Percentiles rank a stretch among this genome's conserved stretches.
phyloP scores from a whole-genome alignment of 2,113 vertebrate species.

The Campylorhamphus procurvoides region DNA sequence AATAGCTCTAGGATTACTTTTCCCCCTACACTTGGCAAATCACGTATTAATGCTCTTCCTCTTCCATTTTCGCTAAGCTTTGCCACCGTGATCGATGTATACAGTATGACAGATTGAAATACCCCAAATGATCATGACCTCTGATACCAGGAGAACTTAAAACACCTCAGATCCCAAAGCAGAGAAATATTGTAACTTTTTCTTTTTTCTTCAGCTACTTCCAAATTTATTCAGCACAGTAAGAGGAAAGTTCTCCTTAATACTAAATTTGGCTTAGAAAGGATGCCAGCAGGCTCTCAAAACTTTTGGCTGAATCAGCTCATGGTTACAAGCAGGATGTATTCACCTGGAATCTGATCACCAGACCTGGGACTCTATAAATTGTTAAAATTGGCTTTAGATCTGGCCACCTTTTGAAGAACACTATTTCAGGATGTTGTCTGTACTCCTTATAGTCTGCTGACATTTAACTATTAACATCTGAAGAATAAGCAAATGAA shows the following conservation, averaged over 20 bases:
- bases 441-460: background rate
- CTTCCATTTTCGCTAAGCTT: background rate
- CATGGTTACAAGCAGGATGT: background rate
- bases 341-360: background rate
- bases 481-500: background rate
- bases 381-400: background rate
- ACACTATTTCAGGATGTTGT: background rate
- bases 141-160: background rate
- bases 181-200: background rate
- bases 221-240: background rate
- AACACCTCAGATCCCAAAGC: background rate
- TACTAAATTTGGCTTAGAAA: background rate
- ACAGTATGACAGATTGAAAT: background rate
- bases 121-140: background rate
- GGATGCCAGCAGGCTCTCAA: background rate
- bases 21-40: background rate
- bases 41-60: background rate
- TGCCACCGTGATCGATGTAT: background rate
- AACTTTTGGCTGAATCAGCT: background rate
- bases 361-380: background rate
- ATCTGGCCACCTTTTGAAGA: background rate
- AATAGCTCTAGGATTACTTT: background rate
- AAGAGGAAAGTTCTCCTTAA: background rate
- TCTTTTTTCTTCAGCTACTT: background rate
- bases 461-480: background rate